A percentile compares a stretch with the other conserved stretches of the same genome.
Evolutionary conservation across 2,113 vertebrate species (phyloP).

Genomic region (Myotis yumanensis): DNA sequence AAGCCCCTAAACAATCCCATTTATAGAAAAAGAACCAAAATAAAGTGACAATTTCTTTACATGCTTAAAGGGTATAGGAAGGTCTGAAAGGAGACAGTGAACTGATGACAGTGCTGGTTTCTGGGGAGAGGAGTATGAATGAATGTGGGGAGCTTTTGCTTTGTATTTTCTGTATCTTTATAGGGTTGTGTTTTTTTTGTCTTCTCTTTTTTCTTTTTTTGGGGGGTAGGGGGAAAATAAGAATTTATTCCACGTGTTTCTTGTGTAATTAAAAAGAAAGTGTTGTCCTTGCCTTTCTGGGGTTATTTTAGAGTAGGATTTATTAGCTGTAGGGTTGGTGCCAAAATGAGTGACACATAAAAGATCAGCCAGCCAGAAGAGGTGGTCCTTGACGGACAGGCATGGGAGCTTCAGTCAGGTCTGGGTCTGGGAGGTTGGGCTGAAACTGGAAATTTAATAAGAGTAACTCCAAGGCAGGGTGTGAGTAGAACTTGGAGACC

Average conservation of each 20-base stretch:
- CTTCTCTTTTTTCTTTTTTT: background rate
- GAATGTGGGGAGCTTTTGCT: background rate
- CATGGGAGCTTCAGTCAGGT: background rate
- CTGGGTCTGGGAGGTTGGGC: background rate
- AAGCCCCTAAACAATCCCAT: background rate
- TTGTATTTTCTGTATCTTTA: background rate
- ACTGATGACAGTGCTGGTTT: background rate
- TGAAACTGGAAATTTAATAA: background rate
- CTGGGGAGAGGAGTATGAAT: background rate
- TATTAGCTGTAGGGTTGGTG: background rate
- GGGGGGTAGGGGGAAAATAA: background rate
- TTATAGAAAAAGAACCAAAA: background rate
- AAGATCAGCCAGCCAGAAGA: background rate
- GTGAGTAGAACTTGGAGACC: background rate
- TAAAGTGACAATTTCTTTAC: background rate
- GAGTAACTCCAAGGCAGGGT: background rate
- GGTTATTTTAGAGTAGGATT: background rate
- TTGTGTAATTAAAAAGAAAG: background rate
- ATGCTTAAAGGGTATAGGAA: background rate
- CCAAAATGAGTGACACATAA: background rate
- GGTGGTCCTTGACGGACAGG: background rate
- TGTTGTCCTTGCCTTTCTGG: background rate
- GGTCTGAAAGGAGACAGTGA: background rate
- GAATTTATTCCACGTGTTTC: constrained; percentile 5
- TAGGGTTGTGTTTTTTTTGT: background rate